Percentiles rank a stretch among this genome's conserved stretches.
Conservation (phyloP, 2,797 vertebrate species). For the Cyclopterus lumpus region DNA sequence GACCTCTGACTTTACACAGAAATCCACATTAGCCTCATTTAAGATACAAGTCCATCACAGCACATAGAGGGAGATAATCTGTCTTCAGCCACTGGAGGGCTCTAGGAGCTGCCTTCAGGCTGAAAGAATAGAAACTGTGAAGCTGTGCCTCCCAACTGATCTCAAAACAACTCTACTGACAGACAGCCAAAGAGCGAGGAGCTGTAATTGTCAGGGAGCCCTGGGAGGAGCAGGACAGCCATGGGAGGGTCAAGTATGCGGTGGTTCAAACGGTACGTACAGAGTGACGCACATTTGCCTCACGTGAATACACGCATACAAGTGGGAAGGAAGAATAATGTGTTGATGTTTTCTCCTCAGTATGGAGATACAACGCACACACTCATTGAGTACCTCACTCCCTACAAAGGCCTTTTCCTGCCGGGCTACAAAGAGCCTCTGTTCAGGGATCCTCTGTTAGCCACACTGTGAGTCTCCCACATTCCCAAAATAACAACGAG, state of each 20-base stretch:
- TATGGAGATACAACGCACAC: conserved; percentile 90
- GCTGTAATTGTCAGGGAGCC: conserved; percentile 83
- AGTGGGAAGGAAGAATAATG: conserved; percentile 15
- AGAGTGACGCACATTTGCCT: conserved; percentile 8
- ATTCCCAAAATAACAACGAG: background rate
- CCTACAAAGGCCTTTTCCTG: conserved; percentile 86
- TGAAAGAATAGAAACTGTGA: background rate
- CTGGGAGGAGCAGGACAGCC: conserved; percentile 86
- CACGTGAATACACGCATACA: conserved; percentile 2
- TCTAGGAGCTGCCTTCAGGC: conserved; percentile 1
- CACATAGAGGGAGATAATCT: conserved; percentile 5
- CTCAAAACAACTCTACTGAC: conserved; percentile 33
- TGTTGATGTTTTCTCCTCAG: conserved; percentile 70
- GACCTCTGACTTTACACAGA: background rate
- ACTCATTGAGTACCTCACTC: conserved; percentile 84
- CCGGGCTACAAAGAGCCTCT: conserved; percentile 84
- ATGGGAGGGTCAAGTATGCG: conserved; percentile 86
- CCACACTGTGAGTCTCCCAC: conserved; percentile 82
- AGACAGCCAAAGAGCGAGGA: conserved; percentile 84
- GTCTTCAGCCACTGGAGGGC: conserved; percentile 60
- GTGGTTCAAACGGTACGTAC: conserved; percentile 84
- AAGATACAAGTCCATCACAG: background rate
- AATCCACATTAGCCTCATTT: background rate
- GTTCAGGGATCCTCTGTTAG: conserved; percentile 80
- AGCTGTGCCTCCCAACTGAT: conserved; percentile 21